Evolutionary conservation across 2,797 vertebrate genomes (phyloP).

Genomic region (Melanotaenia pygmaea): DNA sequence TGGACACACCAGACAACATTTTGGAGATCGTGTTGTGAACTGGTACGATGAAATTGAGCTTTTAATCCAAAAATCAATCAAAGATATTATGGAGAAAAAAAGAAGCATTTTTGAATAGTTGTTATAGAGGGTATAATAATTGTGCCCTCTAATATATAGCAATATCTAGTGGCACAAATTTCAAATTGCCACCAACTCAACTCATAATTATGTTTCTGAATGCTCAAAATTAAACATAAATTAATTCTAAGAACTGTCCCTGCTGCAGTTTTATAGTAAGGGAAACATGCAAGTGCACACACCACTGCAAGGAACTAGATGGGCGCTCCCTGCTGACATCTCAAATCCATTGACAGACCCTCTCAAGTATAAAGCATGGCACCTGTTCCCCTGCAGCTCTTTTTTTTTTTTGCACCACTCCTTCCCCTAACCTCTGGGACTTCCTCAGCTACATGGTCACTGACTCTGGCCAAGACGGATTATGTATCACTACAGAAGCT

Average conservation of each 20-base stretch:
- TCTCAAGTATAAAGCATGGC: conserved; percentile 74
- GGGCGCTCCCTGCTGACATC: conserved; percentile 71
- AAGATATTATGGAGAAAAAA: background rate
- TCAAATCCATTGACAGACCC: conserved; percentile 67
- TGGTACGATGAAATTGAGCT: too few species aligned
- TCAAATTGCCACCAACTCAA: background rate
- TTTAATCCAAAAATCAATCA: background rate
- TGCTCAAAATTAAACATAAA: conserved; percentile 2
- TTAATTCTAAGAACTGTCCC: background rate
- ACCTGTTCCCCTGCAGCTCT: conserved; percentile 75
- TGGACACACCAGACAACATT: too few species aligned
- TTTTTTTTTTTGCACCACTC: conserved; percentile 21
- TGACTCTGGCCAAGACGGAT: conserved; percentile 63
- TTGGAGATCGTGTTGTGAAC: too few species aligned
- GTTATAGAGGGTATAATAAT: too few species aligned
- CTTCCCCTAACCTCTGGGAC: conserved; percentile 51
- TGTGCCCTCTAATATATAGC: background rate
- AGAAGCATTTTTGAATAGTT: too few species aligned
- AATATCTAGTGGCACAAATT: background rate
- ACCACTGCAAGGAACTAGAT: conserved; percentile 75
- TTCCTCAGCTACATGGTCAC: conserved; percentile 75
- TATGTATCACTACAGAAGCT: conserved; percentile 52
- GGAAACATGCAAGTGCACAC: conserved; percentile 16
- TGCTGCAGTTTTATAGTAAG: background rate
- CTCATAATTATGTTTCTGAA: background rate